A percentile compares a stretch with the other conserved stretches of the same genome.
Conservation (phyloP, 2,113 vertebrate genomes). For the Hydrochoerus hydrochaeris region DNA sequence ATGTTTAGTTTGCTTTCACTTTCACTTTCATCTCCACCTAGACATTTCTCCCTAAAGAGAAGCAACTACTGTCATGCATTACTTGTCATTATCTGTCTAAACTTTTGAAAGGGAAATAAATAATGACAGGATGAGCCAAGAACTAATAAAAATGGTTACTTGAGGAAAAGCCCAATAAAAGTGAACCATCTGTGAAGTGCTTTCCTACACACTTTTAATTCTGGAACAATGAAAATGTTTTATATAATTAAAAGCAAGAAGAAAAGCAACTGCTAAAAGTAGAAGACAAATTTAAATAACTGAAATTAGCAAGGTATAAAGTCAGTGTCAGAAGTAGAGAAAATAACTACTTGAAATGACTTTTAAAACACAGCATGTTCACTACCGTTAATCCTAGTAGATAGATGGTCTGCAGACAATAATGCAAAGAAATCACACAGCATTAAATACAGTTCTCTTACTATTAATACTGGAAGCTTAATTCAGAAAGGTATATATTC, state of each 20-base stretch:
- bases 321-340: background rate
- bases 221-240: background rate
- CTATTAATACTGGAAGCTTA: background rate
- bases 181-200: background rate
- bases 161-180: background rate
- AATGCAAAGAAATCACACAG: background rate
- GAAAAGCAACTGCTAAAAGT: background rate
- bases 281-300: background rate
- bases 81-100: background rate
- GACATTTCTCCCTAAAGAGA: background rate
- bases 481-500: background rate
- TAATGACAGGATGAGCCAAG: background rate
- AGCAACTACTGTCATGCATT: background rate
- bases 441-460: background rate
- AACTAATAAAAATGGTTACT: background rate
- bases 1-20: background rate
- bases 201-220: background rate
- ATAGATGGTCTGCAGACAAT: background rate
- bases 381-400: background rate
- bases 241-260: background rate
- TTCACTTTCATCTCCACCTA: background rate
- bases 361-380: background rate
- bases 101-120: slow-evolving; percentile 34
- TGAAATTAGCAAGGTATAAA: background rate
- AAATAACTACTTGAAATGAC: background rate